Conservation (phyloP, 1,140 invertebrate species). For the Sminthurinus signatus region DNA sequence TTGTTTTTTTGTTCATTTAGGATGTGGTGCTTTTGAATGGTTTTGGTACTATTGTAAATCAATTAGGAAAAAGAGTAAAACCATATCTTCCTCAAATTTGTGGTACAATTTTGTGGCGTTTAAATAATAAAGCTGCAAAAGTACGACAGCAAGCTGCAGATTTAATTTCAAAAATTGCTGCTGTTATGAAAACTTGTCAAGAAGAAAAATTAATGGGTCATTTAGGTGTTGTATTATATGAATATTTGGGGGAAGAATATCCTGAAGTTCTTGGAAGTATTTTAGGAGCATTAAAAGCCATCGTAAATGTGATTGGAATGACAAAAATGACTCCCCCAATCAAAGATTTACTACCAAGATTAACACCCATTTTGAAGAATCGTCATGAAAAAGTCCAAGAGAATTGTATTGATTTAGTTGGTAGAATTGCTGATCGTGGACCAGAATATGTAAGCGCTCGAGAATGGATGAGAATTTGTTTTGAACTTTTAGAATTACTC, state of each 20-base stretch:
- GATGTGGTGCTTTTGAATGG: slow-evolving; percentile 99
- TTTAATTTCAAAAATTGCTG: slow-evolving; percentile 94
- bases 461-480: slow-evolving; percentile 99
- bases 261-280: slow-evolving; percentile 95
- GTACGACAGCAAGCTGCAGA: slow-evolving; percentile 99
- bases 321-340: slow-evolving; percentile 99
- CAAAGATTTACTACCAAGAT: slow-evolving; percentile 91
- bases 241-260: slow-evolving; percentile 99
- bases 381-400: slow-evolving; percentile 77
- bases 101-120: slow-evolving; percentile 97
- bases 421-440: slow-evolving; percentile 97
- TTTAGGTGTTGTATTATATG: slow-evolving; percentile 97
- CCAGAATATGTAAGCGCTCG: slow-evolving; percentile 97
- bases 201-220: slow-evolving; percentile 99
- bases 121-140: slow-evolving; percentile 99
- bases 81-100: slow-evolving; percentile 99
- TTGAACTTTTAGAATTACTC: slow-evolving; percentile 93
- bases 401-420: slow-evolving; percentile 98
- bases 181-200: slow-evolving; percentile 99
- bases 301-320: slow-evolving; percentile 99
- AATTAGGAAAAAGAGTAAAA: slow-evolving; percentile 93
- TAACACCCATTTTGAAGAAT: slow-evolving; percentile 97
- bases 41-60: slow-evolving; percentile 98
- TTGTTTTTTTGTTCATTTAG: slow-evolving; percentile 50
- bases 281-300: slow-evolving; percentile 93